These are phyloP conservation scores for Phoxinus dragarum DNA, from an alignment of 2,797 vertebrate species.

Conservation along the genomic window DNA sequence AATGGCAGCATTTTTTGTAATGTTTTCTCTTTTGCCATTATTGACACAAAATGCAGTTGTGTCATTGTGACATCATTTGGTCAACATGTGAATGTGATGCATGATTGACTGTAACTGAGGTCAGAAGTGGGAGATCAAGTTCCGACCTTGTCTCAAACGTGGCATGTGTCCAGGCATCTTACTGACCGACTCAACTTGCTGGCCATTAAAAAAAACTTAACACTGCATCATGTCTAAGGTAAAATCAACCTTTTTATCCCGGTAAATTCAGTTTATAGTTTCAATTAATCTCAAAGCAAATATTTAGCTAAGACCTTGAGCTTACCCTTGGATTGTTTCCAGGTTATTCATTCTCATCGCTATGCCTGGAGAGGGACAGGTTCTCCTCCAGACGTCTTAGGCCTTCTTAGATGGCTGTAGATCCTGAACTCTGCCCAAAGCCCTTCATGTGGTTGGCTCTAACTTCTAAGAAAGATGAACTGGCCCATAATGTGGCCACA, in stretches of 20 bases:
- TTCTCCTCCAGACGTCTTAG: constrained; percentile 60
- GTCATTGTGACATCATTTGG: background rate
- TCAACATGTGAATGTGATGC: background rate
- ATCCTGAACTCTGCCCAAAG: constrained; percentile 70
- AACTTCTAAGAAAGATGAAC: constrained; percentile 74
- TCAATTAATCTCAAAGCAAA: background rate
- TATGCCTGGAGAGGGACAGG: constrained; percentile 57
- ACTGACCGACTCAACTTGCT: background rate
- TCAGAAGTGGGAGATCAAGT: background rate
- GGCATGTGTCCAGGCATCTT: background rate
- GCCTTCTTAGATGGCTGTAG: constrained; percentile 60
- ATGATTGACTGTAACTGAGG: background rate
- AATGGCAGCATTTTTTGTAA: background rate
- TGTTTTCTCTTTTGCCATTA: background rate
- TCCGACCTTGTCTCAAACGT: background rate
- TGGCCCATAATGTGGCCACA: constrained; percentile 68
- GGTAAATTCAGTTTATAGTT: background rate
- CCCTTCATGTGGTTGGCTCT: constrained; percentile 74
- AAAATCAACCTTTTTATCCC: background rate
- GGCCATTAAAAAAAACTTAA: background rate
- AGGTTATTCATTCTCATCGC: constrained; percentile 58
- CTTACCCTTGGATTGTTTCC: constrained; percentile 57
- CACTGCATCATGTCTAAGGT: background rate
- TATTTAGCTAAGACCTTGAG: background rate
- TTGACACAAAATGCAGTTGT: background rate